These are phyloP conservation scores for Parapristionchus giblindavisi DNA, from an alignment of 2,888 invertebrate species.

Conservation along the genomic window DNA sequence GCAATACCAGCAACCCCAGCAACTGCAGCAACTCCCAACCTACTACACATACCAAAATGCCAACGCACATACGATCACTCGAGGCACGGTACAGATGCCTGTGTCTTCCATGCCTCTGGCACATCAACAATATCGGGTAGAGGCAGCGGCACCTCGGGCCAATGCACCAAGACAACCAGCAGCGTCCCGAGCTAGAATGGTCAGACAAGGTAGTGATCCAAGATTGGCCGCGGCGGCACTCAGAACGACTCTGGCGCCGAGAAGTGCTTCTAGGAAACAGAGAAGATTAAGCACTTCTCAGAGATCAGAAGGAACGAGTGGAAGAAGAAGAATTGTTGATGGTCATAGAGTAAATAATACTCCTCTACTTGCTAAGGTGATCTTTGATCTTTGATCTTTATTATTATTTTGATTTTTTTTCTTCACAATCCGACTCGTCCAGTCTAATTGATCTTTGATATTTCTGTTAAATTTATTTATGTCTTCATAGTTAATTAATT, in stretches of 20 bases:
- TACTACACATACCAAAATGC: conserved; percentile 27
- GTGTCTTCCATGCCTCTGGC: no score
- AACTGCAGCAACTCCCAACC: background rate
- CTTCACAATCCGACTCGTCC: no score
- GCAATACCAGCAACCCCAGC: background rate
- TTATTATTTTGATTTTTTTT: no score
- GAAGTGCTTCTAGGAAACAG: background rate
- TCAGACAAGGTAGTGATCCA: conserved; percentile 5
- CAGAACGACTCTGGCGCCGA: background rate
- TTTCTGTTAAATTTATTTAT: no score
- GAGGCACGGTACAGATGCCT: conserved; percentile 15
- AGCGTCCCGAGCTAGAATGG: conserved; percentile 1
- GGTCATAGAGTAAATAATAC: conserved; percentile 5
- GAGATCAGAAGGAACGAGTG: conserved; percentile 3
- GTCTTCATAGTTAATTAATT: no score
- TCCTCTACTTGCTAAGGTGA: background rate
- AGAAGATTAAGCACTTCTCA: background rate
- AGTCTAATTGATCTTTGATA: no score
- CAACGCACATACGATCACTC: background rate
- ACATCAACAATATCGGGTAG: no score
- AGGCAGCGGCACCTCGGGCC: no score
- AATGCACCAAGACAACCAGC: no score
- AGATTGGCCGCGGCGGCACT: background rate
- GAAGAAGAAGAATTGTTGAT: conserved; percentile 12
- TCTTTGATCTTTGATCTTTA: no score